phyloP scores from a whole-genome alignment of 2,888 invertebrate species.

The Callinectes sapidus region DNA sequence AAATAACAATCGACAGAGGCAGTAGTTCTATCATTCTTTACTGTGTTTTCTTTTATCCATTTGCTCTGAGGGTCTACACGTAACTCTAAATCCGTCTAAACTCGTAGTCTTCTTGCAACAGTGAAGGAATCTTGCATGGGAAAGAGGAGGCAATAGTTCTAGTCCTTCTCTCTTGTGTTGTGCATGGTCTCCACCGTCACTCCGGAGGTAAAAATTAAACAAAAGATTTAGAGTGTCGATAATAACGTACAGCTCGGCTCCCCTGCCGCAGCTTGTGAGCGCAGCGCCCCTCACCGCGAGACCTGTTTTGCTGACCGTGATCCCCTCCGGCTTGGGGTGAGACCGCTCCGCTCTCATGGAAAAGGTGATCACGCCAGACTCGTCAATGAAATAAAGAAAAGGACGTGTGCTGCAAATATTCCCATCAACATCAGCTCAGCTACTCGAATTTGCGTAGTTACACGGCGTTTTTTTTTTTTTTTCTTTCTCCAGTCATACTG shows the following conservation, averaged over 20 bases:
- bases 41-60: no score
- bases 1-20: no score
- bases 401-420: neutral
- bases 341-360: neutral
- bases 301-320: neutral
- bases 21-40: no score
- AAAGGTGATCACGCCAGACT: conserved; percentile 2
- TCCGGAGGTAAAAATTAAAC: neutral
- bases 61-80: no score
- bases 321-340: conserved; percentile 13
- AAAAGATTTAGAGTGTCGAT: neutral
- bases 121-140: neutral
- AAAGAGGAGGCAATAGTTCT: neutral
- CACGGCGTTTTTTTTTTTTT: neutral
- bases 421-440: conserved; percentile 9
- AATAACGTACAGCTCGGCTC: neutral
- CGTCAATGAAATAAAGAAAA: conserved; percentile 16
- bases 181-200: neutral
- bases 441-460: conserved; percentile 5
- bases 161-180: neutral
- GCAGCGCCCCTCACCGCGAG: conserved; percentile 6
- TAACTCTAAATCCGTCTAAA: no score
- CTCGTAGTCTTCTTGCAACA: neutral
- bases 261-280: neutral
- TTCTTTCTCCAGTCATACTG: neutral